These are phyloP conservation scores for Hedya salicella DNA, from an alignment of 2,888 invertebrate species.

Conservation along the genomic window DNA sequence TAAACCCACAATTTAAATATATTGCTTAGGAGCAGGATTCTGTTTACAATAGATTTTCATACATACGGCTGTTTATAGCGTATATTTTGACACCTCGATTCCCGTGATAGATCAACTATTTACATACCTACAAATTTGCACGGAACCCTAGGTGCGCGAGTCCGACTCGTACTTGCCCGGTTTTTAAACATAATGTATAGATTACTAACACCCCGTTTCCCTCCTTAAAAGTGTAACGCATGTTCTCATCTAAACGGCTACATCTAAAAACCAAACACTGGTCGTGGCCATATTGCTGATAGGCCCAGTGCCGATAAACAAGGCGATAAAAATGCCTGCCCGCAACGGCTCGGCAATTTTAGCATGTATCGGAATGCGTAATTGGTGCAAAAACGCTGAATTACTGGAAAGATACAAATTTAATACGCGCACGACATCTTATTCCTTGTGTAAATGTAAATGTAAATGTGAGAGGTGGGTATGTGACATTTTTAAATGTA, in stretches of 20 bases:
- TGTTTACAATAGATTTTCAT: too few relatives aligned
- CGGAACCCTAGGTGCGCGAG: too few relatives aligned
- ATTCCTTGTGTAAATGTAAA: conserved; percentile 17
- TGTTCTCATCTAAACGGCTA: conserved; percentile 26
- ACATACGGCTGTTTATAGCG: too few relatives aligned
- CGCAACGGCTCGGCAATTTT: conserved; percentile 47
- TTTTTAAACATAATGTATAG: too few relatives aligned
- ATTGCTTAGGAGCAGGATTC: too few relatives aligned
- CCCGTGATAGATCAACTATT: too few relatives aligned
- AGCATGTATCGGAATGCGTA: conserved; percentile 57
- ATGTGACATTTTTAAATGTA: background rate
- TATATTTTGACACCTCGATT: too few relatives aligned
- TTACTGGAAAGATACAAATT: conserved; percentile 45
- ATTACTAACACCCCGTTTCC: background rate
- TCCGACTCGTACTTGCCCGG: too few relatives aligned
- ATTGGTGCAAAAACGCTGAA: conserved; percentile 64
- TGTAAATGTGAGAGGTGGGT: too few relatives aligned
- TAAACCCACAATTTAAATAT: too few relatives aligned
- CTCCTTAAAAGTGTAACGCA: conserved; percentile 20
- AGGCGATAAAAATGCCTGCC: conserved; percentile 56
- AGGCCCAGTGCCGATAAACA: conserved; percentile 28
- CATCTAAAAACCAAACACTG: conserved; percentile 26
- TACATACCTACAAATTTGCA: too few relatives aligned
- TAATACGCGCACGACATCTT: conserved; percentile 38
- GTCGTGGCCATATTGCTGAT: conserved; percentile 27